Base-by-base conservation (phyloP, 2,113 vertebrate genomes). In the Heterotilapia buettikoferi region DNA sequence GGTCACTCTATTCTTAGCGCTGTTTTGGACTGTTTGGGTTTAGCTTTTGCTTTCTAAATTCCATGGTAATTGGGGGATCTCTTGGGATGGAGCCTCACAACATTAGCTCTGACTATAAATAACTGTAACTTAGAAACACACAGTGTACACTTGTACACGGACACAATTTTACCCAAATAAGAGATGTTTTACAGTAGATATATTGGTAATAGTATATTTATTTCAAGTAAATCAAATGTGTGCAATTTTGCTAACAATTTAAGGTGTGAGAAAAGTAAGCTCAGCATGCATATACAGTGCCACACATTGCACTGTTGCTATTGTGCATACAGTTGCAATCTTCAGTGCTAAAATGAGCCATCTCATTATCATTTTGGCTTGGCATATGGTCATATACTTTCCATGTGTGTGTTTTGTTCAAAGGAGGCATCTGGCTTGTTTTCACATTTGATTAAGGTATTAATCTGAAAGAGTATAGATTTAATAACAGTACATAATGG, bases 31-130 rank as follows among this genome's bases (percentile, higher is more conserved):
- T 94, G 94, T 94, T 94, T 95, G 91, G 91, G 90, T 94, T 93
- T 78, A 93, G 91, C 88, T 94, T 88, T 93, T 96, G 95, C 94
- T 96, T 95, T 96, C 95, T 95, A 95, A 96, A 96, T 97, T 96
- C 95, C 96, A 94, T 84, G 76, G 93, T 97, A 96, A 97, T 96
- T 96, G 93, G 89, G 89, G 89, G 93, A 94, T 94, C 96, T 94
- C 94, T 90, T 18, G 93, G 94, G 95, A 95, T 88, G 83, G 91
- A 92, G 91, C 91, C 87, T 92, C 57, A 92, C 87, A 95, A 96
- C 92, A 92, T 92, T 87, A 90, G 81, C 81, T 86, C 71, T 26
- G 54, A 83, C 92, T 96, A 96, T 94, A 96, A 95, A 96, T 96
- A 96, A 94, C 91, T 52, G 16, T 47, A 85, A 45, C 52, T 88